These are phyloP conservation scores for Eupithecia insigniata DNA, from an alignment of 2,888 invertebrate genomes.

Conservation along the genomic window DNA sequence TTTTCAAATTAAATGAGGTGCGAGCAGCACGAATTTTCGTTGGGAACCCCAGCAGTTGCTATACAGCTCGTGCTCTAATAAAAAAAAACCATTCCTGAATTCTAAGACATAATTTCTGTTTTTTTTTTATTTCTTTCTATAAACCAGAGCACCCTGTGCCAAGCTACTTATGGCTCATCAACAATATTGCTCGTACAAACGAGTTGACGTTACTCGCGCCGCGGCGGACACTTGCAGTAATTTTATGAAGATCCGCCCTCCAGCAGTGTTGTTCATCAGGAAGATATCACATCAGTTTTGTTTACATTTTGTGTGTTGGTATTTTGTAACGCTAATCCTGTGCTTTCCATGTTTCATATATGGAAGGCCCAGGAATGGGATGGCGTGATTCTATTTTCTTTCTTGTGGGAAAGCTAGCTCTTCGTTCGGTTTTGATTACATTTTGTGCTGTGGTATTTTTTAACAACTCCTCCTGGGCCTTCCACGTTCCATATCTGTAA, in stretches of 20 bases:
- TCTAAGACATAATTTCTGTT: not conserved
- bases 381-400: not conserved
- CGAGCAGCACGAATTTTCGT: not conserved
- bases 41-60: not conserved
- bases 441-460: no score
- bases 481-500: no score
- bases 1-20: not conserved
- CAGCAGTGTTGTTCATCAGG: constrained; percentile 40
- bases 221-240: constrained; percentile 62
- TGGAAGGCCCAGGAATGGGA: not conserved
- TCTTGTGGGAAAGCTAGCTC: not conserved
- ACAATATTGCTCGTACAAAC: constrained; percentile 62
- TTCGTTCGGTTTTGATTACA: no score
- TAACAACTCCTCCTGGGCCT: no score
- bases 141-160: constrained; percentile 38
- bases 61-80: not conserved
- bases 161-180: constrained; percentile 54
- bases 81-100: not conserved
- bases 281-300: constrained; percentile 24
- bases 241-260: constrained; percentile 65
- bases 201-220: constrained; percentile 63
- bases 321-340: not conserved
- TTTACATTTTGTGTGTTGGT: constrained; percentile 22
- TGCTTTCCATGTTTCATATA: not conserved
- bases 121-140: not conserved